Evolutionary conservation across 1,140 invertebrate genomes (phyloP).

Genomic region (Papilio xuthus): DNA sequence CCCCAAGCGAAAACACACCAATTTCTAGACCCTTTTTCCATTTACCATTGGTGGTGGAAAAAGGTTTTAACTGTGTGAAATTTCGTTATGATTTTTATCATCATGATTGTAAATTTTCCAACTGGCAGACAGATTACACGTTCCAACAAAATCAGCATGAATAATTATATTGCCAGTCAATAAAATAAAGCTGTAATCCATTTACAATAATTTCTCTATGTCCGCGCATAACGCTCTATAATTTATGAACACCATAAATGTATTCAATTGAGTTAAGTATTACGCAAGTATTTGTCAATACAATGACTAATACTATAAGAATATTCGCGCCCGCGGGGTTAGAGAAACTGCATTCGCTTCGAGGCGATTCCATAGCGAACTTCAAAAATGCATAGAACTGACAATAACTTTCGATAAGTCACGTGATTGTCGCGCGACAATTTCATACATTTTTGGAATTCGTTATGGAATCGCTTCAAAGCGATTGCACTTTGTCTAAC

Average conservation of each 20-base stretch:
- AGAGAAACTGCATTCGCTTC: too few species aligned
- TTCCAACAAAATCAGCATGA: not conserved
- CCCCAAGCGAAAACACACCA: too few species aligned
- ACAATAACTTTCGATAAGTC: not conserved
- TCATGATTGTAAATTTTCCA: not conserved
- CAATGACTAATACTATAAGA: not conserved
- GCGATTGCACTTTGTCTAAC: too few species aligned
- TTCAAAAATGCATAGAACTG: not conserved
- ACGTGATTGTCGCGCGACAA: too few species aligned
- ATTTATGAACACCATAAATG: slow-evolving; percentile 6
- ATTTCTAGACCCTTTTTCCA: too few species aligned
- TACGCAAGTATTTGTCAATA: not conserved
- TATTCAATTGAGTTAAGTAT: not conserved
- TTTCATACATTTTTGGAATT: too few species aligned
- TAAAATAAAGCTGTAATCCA: not conserved
- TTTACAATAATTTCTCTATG: slow-evolving; percentile 12
- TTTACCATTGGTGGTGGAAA: too few species aligned
- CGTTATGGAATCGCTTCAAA: too few species aligned
- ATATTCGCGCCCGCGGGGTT: not conserved
- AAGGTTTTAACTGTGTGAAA: too few species aligned
- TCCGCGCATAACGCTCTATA: not conserved
- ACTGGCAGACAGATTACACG: not conserved
- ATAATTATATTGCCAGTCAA: not conserved
- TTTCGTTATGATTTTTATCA: too few species aligned
- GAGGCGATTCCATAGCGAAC: too few species aligned